These are phyloP conservation scores for Cliona cf. orientalis DNA, from an alignment of 37 sponge, comb jelly and placozoan species.

Conservation along the genomic window DNA sequence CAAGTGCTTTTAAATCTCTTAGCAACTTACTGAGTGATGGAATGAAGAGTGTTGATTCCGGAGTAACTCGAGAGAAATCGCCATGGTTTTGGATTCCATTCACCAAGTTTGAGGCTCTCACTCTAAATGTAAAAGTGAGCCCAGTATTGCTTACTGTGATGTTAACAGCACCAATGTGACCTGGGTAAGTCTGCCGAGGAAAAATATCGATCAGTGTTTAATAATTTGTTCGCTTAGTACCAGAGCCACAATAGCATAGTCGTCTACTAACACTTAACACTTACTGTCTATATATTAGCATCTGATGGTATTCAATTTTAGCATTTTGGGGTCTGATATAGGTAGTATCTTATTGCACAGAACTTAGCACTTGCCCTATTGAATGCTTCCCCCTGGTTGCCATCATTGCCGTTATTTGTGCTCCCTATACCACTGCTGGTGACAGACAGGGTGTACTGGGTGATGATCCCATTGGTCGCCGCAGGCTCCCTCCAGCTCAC, in stretches of 20 bases:
- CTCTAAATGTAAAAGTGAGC: not conserved
- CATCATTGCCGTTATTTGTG: not conserved
- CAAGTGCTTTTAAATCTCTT: not conserved
- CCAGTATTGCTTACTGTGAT: not conserved
- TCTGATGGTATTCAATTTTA: too few relatives aligned
- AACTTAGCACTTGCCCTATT: not conserved
- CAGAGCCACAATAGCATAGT: too few relatives aligned
- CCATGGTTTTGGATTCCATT: slow-evolving; percentile 13
- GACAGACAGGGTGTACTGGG: slow-evolving; percentile 27
- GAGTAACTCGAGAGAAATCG: not conserved
- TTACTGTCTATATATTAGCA: too few relatives aligned
- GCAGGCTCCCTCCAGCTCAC: slow-evolving; percentile 10
- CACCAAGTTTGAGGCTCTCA: slow-evolving; percentile 5
- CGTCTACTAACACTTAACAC: too few relatives aligned
- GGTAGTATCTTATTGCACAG: too few relatives aligned
- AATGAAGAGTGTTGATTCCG: not conserved
- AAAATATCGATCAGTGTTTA: not conserved
- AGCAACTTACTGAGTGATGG: not conserved
- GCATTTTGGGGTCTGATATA: too few relatives aligned
- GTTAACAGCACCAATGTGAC: not conserved
- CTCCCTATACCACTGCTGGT: slow-evolving; percentile 1
- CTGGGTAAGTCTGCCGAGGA: not conserved
- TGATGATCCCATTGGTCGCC: slow-evolving; percentile 25
- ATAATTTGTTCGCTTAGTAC: not conserved
- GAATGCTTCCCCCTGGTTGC: not conserved